phyloP scores from a whole-genome alignment of 2,113 vertebrate species.

The Crotalus tigris region DNA sequence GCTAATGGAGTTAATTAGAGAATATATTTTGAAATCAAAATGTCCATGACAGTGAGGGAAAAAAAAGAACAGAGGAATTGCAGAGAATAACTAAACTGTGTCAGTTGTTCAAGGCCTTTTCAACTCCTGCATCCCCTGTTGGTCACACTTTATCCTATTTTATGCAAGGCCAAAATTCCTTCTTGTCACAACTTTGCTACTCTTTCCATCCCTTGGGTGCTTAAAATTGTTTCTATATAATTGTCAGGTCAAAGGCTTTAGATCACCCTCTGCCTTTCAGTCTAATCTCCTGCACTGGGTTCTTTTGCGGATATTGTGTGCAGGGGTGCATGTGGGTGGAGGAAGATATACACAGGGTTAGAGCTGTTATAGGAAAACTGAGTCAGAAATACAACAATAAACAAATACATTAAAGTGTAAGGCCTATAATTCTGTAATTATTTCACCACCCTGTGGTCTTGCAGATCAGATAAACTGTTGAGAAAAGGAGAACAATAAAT shows the following conservation, averaged over 20 bases:
- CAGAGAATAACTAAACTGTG: background rate
- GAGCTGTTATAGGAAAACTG: background rate
- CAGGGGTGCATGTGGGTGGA: background rate
- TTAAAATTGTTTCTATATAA: background rate
- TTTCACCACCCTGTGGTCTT: conserved; percentile 12
- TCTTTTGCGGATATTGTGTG: background rate
- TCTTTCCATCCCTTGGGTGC: background rate
- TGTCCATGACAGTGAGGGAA: conserved; percentile 18
- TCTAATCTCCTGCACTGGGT: background rate
- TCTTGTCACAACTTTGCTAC: background rate
- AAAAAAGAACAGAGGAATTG: background rate
- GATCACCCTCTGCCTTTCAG: background rate
- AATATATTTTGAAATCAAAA: conserved; percentile 38
- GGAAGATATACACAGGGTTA: background rate
- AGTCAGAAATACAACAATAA: background rate
- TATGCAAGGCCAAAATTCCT: background rate
- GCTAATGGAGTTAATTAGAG: conserved; percentile 49
- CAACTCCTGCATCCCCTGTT: background rate
- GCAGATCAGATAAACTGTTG: background rate
- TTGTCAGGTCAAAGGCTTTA: background rate
- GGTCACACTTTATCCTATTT: background rate
- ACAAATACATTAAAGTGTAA: conserved; percentile 13
- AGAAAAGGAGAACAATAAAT: background rate
- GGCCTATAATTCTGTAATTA: background rate
- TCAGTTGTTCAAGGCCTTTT: background rate